Evolutionary conservation across 1,140 invertebrate species (phyloP).

Genomic region (Diachasmimorpha longicaudata): DNA sequence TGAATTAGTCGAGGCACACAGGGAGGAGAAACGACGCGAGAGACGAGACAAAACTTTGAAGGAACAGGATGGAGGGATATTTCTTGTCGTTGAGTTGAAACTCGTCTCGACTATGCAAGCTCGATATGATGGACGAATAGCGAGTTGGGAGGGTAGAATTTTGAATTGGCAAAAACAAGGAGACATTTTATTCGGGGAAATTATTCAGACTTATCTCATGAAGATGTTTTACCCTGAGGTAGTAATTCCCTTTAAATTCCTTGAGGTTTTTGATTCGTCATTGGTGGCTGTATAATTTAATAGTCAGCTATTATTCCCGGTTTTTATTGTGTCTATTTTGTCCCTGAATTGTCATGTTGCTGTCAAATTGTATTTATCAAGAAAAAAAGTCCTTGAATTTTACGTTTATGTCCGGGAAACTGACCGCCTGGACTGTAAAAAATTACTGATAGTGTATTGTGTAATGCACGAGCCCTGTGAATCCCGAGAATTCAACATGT

Average conservation of each 20-base stretch:
- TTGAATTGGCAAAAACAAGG: too few relatives aligned
- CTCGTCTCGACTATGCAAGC: background rate
- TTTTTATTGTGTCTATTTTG: too few relatives aligned
- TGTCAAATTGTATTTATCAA: too few relatives aligned
- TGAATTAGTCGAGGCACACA: background rate
- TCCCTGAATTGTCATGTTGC: background rate
- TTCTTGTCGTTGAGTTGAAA: background rate
- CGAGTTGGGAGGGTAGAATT: background rate
- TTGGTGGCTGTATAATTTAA: background rate
- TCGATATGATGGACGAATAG: background rate
- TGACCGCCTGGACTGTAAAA: too few relatives aligned
- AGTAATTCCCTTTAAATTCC: slow-evolving; percentile 20
- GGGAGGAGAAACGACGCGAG: background rate
- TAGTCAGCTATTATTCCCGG: background rate
- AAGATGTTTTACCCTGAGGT: slow-evolving; percentile 69
- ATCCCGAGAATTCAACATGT: background rate
- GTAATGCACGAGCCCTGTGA: background rate
- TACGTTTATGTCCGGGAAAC: background rate
- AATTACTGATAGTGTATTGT: background rate
- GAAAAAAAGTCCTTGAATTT: too few relatives aligned
- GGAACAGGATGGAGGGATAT: background rate
- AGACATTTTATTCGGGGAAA: too few relatives aligned
- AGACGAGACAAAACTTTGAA: background rate
- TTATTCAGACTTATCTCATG: slow-evolving; percentile 65
- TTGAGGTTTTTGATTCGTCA: slow-evolving; percentile 4